Evolutionary conservation across 2,797 vertebrate genomes (phyloP), one percentile per base, ranked within the genome.

Genomic region (Typhlichthys eigenmanni): DNA sequence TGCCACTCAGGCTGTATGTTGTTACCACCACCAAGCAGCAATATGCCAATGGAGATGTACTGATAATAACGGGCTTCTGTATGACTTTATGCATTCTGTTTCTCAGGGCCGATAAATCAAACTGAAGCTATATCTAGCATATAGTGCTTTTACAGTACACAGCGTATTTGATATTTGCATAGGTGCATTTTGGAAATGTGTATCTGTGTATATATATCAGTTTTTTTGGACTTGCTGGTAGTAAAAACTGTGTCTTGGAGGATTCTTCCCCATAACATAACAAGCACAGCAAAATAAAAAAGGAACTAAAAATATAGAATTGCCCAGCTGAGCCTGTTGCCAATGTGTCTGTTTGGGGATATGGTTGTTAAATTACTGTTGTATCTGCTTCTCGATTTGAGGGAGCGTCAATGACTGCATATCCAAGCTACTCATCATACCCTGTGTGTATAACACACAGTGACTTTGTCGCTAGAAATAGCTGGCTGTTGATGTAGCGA

Each of bases 401-500:
- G 34, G n/a, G 3, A 32, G 45, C 46, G 81, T 78, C 71, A 58
- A 61, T 59, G 72, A 78, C 85, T 72, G 72, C 38, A 43, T 43
- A 43, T 43, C 80, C 83, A 81, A 79, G 38, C 38, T 43, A 8
- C 38, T 77, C 72, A 80, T 75, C 55, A 55, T 74, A 56, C 74
- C 2, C 74, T 79, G 74, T 80, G 58, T 49, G 63, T 55, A 1
- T 13, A 4, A 13, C 53, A 57, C 61, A 68, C 58, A 49, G n/a
- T 50, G 43, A 58, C 59, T 50, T 55, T 70, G 66, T 52, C 58
- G 71, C 85, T 89, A 78, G 81, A 88, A 89, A 88, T 87, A 81
- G 81, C 24, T 24, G 47, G 83, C 80, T 83, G 84, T 86, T 84
- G 84, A 85, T 87, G 79, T 81, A 84, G 85, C 68, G 68, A 72